Evolutionary conservation across 1,140 invertebrate species (phyloP).

Genomic region (Caenorhabditis latens): DNA sequence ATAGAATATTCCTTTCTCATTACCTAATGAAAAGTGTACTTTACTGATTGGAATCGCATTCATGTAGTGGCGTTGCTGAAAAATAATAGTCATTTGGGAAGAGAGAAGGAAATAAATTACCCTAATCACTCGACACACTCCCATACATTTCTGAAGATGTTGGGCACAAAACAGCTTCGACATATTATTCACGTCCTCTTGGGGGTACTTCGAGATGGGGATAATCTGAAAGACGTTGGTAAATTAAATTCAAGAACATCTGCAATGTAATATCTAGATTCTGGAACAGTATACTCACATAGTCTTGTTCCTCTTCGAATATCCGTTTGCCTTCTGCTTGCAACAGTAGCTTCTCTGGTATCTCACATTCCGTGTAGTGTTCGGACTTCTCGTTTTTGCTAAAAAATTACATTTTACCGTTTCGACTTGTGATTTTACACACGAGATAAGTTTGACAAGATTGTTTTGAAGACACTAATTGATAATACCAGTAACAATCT

Average conservation of each 20-base stretch:
- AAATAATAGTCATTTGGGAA: conserved; percentile 39
- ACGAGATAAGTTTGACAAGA: no score
- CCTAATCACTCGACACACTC: conserved; percentile 72
- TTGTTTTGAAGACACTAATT: no score
- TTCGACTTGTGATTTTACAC: neutral
- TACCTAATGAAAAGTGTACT: conserved; percentile 72
- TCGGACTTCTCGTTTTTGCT: conserved; percentile 74
- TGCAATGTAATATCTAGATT: no score
- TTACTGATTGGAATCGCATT: conserved; percentile 75
- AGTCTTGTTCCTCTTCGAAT: conserved; percentile 70
- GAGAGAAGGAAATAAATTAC: conserved; percentile 55
- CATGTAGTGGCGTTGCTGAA: conserved; percentile 75
- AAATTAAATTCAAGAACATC: no score
- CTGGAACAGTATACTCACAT: conserved; percentile 66
- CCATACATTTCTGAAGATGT: conserved; percentile 71
- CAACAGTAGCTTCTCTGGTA: conserved; percentile 72
- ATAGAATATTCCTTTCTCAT: conserved; percentile 72
- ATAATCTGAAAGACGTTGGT: conserved; percentile 75
- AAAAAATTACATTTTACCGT: conserved; percentile 46
- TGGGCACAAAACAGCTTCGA: conserved; percentile 74
- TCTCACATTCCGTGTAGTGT: conserved; percentile 72
- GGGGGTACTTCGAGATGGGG: conserved; percentile 72
- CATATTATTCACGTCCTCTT: conserved; percentile 75
- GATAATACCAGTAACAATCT: no score
- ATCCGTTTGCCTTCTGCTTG: conserved; percentile 73